Conservation (phyloP, 2,888 invertebrate species). For the Tenthredo distinguenda region DNA sequence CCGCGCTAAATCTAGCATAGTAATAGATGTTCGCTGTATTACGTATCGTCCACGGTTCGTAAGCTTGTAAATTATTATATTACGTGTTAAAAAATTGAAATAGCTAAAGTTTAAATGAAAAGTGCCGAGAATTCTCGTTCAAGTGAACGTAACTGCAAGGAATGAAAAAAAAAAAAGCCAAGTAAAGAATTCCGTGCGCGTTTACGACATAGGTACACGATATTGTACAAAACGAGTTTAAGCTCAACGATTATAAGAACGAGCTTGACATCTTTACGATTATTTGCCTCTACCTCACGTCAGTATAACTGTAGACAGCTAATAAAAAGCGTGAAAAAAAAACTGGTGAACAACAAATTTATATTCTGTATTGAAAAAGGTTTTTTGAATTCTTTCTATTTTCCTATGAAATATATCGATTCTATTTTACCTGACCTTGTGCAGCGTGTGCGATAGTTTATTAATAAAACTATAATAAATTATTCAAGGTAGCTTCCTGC, state of each 20-base stretch:
- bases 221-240: slow-evolving; percentile 27
- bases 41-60: neutral
- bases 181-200: neutral
- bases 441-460: neutral
- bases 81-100: neutral
- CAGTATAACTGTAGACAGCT: neutral
- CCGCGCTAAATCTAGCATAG: neutral
- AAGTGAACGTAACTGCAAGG: neutral
- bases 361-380: neutral
- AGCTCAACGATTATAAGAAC: neutral
- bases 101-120: neutral
- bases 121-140: neutral
- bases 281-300: neutral
- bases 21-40: neutral
- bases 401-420: neutral
- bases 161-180: neutral
- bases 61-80: neutral
- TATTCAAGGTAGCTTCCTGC: neutral
- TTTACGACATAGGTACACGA: neutral
- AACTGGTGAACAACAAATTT: neutral
- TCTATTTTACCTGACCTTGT: neutral
- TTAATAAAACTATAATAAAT: neutral
- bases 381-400: neutral
- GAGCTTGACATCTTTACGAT: slow-evolving; percentile 32
- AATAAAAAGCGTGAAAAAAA: neutral